phyloP scores from a whole-genome alignment of 2,888 invertebrate species.

The Eurytoma adleriae region DNA sequence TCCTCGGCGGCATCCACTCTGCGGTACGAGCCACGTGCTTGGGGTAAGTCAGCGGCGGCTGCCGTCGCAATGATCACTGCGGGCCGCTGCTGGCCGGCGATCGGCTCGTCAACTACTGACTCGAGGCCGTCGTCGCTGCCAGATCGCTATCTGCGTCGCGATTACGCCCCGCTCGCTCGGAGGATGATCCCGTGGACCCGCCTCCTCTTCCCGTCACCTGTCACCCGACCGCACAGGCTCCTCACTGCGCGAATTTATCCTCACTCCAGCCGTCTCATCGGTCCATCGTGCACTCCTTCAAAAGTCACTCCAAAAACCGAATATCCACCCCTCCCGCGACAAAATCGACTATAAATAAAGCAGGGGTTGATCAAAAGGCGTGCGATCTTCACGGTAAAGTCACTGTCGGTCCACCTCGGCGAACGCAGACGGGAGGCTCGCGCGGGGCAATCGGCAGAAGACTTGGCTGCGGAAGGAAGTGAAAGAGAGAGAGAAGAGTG shows the following conservation, averaged over 20 bases:
- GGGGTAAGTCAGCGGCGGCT: too few relatives aligned
- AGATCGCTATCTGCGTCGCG: conserved; percentile 9
- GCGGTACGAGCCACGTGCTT: neutral
- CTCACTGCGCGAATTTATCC: too few relatives aligned
- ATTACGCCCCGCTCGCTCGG: neutral
- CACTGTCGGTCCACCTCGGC: too few relatives aligned
- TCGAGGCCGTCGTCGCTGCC: neutral
- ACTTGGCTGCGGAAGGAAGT: neutral
- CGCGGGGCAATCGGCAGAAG: neutral
- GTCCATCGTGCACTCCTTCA: too few relatives aligned
- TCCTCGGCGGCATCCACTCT: conserved; percentile 1
- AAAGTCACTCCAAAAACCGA: too few relatives aligned
- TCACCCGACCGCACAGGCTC: too few relatives aligned
- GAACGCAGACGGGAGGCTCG: too few relatives aligned
- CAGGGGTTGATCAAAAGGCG: too few relatives aligned
- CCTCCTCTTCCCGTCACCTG: neutral
- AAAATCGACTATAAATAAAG: neutral
- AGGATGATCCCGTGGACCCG: neutral
- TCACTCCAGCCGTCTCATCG: too few relatives aligned
- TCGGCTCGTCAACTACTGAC: conserved; percentile 18
- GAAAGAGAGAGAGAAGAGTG: conserved; percentile 2
- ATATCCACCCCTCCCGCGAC: neutral
- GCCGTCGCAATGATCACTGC: too few relatives aligned
- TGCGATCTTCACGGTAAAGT: too few relatives aligned
- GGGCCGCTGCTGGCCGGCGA: neutral